A percentile compares a stretch with the other conserved stretches of the same genome.
phyloP scores from a whole-genome alignment of 2,113 vertebrate species.

The Spea multiplicata region DNA sequence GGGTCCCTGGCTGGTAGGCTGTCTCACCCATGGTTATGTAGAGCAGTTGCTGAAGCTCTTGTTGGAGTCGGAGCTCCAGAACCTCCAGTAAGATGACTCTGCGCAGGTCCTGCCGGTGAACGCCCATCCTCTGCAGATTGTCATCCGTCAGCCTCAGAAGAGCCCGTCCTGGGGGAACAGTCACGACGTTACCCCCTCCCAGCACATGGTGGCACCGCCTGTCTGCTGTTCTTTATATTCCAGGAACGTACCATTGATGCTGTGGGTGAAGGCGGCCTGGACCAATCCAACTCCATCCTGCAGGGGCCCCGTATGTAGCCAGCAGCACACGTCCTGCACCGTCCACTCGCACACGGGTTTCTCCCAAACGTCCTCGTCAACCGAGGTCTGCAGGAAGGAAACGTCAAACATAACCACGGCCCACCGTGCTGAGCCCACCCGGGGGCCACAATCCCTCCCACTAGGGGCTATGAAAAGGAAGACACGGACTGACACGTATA shows the following conservation, averaged over 20 bases:
- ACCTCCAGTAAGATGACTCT: slow-evolving; percentile 61
- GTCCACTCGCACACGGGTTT: slow-evolving; percentile 62
- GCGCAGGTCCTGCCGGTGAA: slow-evolving; percentile 54
- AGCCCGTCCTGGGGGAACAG: slow-evolving; percentile 57
- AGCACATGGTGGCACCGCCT: too few relatives aligned
- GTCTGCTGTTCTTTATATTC: background rate
- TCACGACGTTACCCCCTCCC: background rate
- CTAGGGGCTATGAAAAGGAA: too few relatives aligned
- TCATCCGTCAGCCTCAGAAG: slow-evolving; percentile 62
- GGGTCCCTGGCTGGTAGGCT: too few relatives aligned
- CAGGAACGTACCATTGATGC: slow-evolving; percentile 56
- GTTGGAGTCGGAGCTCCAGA: slow-evolving; percentile 63
- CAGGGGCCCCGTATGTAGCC: slow-evolving; percentile 59
- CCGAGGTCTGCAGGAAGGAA: background rate
- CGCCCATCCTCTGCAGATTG: slow-evolving; percentile 64
- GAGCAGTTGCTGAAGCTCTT: slow-evolving; percentile 65
- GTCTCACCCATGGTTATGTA: slow-evolving; percentile 52
- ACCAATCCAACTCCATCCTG: slow-evolving; percentile 51
- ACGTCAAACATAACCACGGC: too few relatives aligned
- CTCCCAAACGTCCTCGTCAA: slow-evolving; percentile 36
- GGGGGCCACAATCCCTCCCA: too few relatives aligned
- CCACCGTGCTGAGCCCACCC: too few relatives aligned
- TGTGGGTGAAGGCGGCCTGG: slow-evolving; percentile 59
- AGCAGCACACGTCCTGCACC: slow-evolving; percentile 63
- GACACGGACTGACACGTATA: too few relatives aligned